phyloP scores from a whole-genome alignment of 1,140 invertebrate species.

The Coelopa frigida region DNA sequence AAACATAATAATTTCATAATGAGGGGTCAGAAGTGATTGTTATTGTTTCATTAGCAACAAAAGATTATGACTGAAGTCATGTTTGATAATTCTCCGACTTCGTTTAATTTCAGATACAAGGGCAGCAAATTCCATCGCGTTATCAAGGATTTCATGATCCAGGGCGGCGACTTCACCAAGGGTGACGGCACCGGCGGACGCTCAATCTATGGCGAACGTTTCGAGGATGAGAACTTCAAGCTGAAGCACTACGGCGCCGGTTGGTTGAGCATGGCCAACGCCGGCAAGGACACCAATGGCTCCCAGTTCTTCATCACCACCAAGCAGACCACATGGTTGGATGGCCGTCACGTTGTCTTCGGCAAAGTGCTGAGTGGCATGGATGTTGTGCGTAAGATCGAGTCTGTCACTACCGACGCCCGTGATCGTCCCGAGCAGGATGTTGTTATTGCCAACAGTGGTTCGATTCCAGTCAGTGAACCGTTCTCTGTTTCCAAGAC shows the following conservation, averaged over 20 bases:
- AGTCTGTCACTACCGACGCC: slow-evolving; percentile 63
- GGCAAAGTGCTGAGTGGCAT: slow-evolving; percentile 63
- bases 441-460: slow-evolving; percentile 69
- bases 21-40: too few species aligned
- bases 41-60: too few species aligned
- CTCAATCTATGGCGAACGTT: slow-evolving; percentile 90
- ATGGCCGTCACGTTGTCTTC: slow-evolving; percentile 95
- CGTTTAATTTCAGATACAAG: slow-evolving; percentile 55
- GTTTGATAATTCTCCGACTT: too few species aligned
- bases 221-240: slow-evolving; percentile 96
- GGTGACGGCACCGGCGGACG: slow-evolving; percentile 86
- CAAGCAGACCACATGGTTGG: slow-evolving; percentile 87
- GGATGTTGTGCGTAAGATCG: slow-evolving; percentile 81
- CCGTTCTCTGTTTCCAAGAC: slow-evolving; percentile 75
- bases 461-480: slow-evolving; percentile 59
- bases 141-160: slow-evolving; percentile 93
- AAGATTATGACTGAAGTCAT: too few species aligned
- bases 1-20: too few species aligned
- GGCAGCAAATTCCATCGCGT: slow-evolving; percentile 88
- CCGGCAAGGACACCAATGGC: slow-evolving; percentile 94
- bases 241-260: slow-evolving; percentile 94
- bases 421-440: slow-evolving; percentile 73
- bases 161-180: slow-evolving; percentile 89
- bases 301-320: slow-evolving; percentile 97
- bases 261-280: slow-evolving; percentile 95